These are phyloP conservation scores for Lutraria rhynchaena DNA, from an alignment of 1,140 invertebrate genomes.

Conservation along the genomic window DNA sequence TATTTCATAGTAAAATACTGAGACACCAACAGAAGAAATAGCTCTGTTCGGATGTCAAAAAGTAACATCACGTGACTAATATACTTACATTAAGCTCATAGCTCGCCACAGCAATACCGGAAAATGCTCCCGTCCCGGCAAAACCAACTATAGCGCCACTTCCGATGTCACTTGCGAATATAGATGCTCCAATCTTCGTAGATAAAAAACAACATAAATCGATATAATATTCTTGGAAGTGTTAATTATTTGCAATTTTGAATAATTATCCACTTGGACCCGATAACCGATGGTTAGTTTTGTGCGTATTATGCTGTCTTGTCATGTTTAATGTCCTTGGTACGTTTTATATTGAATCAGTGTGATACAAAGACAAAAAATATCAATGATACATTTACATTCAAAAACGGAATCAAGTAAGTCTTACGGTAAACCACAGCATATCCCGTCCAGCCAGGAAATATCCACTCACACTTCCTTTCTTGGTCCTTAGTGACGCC, in stretches of 20 bases:
- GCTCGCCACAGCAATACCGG: constrained; percentile 83
- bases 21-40: too few species aligned
- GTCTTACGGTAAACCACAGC: constrained; percentile 80
- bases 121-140: constrained; percentile 68
- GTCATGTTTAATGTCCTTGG: too few species aligned
- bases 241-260: not conserved
- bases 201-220: not conserved
- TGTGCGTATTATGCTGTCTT: too few species aligned
- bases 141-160: constrained; percentile 86
- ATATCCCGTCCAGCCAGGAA: constrained; percentile 85
- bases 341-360: too few species aligned
- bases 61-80: too few species aligned
- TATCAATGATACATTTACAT: too few species aligned
- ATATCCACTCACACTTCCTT: constrained; percentile 80
- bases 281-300: too few species aligned
- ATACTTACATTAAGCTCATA: constrained; percentile 85
- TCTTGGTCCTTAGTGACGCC: constrained; percentile 20
- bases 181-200: constrained; percentile 60
- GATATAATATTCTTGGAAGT: not conserved
- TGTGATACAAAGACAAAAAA: too few species aligned
- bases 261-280: not conserved
- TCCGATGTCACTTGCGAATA: constrained; percentile 84
- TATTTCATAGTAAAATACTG: too few species aligned
- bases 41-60: too few species aligned
- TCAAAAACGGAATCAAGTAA: not conserved